Conservation (phyloP, 2,888 invertebrate genomes). For the Scrobipalpa costella region DNA sequence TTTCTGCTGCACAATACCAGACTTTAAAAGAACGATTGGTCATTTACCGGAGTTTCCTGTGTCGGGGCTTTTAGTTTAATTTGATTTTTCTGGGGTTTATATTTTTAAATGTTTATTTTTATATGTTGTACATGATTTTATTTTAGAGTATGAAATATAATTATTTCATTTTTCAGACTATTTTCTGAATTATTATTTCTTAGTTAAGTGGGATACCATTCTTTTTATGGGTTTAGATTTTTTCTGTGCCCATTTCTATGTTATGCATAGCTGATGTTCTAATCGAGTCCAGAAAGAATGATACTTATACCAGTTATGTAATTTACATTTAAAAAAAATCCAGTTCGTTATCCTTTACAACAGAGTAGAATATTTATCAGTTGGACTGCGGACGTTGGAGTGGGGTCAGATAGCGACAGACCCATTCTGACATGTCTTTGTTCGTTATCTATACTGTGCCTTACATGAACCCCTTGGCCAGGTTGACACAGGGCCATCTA, state of each 20-base stretch:
- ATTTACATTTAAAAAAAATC: background rate
- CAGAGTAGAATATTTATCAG: background rate
- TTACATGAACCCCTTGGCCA: no score
- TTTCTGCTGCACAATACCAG: constrained; percentile 82
- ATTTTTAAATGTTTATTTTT: background rate
- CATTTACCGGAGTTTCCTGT: constrained; percentile 79
- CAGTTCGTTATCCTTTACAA: background rate
- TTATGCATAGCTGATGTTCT: no score
- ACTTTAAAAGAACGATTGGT: constrained; percentile 72
- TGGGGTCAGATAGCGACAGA: background rate
- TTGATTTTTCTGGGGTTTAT: background rate
- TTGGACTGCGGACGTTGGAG: background rate
- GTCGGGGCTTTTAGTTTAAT: constrained; percentile 52
- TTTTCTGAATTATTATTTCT: no score
- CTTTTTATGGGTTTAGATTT: no score
- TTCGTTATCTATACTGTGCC: background rate
- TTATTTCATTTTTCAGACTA: no score
- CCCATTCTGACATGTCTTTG: background rate
- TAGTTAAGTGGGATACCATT: no score
- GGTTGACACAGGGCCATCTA: no score
- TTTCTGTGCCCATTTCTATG: no score
- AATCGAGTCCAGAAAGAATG: no score
- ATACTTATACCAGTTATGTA: background rate
- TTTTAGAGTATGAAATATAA: no score
- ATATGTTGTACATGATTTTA: background rate